These are phyloP conservation scores for Drosophila pandora DNA, from an alignment of 1,140 invertebrate species.

Conservation along the genomic window DNA sequence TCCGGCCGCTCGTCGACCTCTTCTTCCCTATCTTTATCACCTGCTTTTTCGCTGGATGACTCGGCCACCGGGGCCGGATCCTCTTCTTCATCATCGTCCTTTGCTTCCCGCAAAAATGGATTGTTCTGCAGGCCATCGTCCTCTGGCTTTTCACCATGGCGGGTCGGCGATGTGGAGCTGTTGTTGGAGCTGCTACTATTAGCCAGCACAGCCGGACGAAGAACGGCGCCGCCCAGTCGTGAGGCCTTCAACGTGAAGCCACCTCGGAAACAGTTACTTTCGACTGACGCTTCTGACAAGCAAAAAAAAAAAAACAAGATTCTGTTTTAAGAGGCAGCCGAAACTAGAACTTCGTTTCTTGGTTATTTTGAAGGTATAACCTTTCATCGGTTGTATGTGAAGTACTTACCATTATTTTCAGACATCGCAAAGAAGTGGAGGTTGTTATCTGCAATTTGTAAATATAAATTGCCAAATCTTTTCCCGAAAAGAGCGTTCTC, in stretches of 20 bases:
- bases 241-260: constrained; percentile 78
- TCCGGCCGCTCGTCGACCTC: constrained; percentile 75
- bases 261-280: constrained; percentile 78
- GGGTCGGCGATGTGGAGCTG: constrained; percentile 38
- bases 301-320: constrained; percentile 55
- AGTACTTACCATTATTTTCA: constrained; percentile 76
- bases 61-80: constrained; percentile 37
- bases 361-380: not conserved
- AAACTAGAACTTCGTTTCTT: not conserved
- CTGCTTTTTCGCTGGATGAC: constrained; percentile 43
- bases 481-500: constrained; percentile 71
- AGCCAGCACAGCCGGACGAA: constrained; percentile 66
- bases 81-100: constrained; percentile 58
- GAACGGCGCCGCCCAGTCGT: constrained; percentile 69
- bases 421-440: constrained; percentile 56
- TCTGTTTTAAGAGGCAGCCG: constrained; percentile 25
- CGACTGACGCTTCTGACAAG: constrained; percentile 76
- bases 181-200: constrained; percentile 41
- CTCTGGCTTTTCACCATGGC: constrained; percentile 48
- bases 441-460: constrained; percentile 35
- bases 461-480: constrained; percentile 51
- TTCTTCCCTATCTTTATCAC: constrained; percentile 48
- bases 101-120: constrained; percentile 64
- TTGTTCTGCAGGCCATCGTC: constrained; percentile 54
- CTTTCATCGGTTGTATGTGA: not conserved